These are phyloP conservation scores for Marmota flaviventris DNA, from an alignment of 2,113 vertebrate genomes.

Conservation along the genomic window DNA sequence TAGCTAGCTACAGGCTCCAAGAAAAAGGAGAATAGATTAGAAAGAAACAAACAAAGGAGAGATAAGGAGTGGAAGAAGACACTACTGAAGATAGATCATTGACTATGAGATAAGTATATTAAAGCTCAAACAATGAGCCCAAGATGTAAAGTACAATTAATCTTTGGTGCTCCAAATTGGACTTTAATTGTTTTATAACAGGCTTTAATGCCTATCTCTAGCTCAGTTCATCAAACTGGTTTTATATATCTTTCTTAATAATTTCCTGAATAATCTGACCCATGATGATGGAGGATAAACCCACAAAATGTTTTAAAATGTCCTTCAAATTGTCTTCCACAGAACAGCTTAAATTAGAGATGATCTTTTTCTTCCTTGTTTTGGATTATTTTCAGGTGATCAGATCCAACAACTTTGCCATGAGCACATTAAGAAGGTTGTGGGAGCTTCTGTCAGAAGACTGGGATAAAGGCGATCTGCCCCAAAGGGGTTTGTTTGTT, in stretches of 20 bases:
- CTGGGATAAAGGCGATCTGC: constrained; percentile 86
- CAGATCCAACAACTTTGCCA: constrained; percentile 77
- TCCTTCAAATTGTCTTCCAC: background rate
- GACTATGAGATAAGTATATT: background rate
- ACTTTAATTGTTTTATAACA: background rate
- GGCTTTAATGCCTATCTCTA: background rate
- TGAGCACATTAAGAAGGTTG: constrained; percentile 66
- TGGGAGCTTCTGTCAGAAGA: constrained; percentile 81
- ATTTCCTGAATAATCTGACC: constrained; percentile 6
- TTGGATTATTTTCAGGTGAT: constrained; percentile 46
- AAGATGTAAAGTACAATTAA: background rate
- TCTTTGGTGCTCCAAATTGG: background rate
- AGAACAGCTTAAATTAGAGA: constrained; percentile 9
- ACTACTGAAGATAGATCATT: background rate
- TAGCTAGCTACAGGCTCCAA: background rate
- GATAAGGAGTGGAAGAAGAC: background rate
- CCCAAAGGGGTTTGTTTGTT: constrained; percentile 93
- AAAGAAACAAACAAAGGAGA: background rate
- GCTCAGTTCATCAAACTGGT: background rate
- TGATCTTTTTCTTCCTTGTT: background rate
- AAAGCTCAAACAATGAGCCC: background rate
- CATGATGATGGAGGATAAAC: background rate
- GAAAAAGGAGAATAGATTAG: background rate
- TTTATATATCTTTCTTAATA: background rate
- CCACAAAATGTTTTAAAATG: background rate